A percentile compares a stretch with the other conserved stretches of the same genome.
Conservation (phyloP, 1,140 invertebrate genomes). For the Hestina assimilis region DNA sequence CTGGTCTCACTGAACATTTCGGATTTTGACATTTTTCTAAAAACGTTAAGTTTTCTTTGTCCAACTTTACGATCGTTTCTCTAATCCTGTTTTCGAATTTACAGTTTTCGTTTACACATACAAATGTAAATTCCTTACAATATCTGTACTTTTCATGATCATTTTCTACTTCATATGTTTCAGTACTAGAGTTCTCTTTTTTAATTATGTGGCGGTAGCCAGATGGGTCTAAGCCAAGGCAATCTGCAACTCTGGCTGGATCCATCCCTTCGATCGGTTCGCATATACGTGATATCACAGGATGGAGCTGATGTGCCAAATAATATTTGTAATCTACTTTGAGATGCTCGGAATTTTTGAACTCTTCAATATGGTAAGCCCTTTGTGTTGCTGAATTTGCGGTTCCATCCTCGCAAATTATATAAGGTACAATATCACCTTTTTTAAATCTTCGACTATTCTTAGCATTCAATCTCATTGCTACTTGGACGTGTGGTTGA, state of each 20-base stretch:
- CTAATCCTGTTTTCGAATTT: constrained; percentile 79
- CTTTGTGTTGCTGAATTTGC: constrained; percentile 91
- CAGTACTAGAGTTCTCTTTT: constrained; percentile 77
- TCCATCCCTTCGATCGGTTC: constrained; percentile 97
- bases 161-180: constrained; percentile 79
- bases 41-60: constrained; percentile 75
- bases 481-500: constrained; percentile 95
- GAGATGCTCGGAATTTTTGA: constrained; percentile 84
- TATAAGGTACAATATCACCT: constrained; percentile 97
- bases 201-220: constrained; percentile 73
- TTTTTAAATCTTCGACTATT: constrained; percentile 90
- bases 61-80: constrained; percentile 70
- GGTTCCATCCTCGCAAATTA: constrained; percentile 95
- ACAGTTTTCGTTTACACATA: constrained; percentile 80
- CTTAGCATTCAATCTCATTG: constrained; percentile 89
- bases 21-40: constrained; percentile 84
- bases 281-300: constrained; percentile 95
- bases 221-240: constrained; percentile 86
- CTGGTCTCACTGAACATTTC: constrained; percentile 81
- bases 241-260: constrained; percentile 91
- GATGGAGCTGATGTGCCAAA: constrained; percentile 93
- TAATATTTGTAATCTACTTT: constrained; percentile 92
- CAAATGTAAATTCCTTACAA: constrained; percentile 85
- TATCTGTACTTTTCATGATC: constrained; percentile 87
- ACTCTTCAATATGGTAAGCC: constrained; percentile 95